A percentile compares a stretch with the other conserved stretches of the same genome.
Evolutionary conservation across 1,140 invertebrate species (phyloP).

Genomic region (Pollicipes pollicipes): DNA sequence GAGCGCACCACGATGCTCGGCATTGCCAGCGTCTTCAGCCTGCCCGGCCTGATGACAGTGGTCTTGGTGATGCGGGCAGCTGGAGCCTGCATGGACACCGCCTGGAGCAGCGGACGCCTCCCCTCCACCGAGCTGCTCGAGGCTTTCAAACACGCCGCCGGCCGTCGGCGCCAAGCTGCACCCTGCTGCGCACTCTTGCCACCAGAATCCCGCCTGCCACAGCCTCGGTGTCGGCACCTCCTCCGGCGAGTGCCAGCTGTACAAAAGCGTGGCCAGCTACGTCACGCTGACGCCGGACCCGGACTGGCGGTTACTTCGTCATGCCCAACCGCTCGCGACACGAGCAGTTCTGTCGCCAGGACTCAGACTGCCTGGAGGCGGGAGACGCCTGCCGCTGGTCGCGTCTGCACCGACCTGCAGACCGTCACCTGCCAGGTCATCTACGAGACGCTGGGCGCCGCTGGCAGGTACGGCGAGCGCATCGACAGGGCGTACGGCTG

Average conservation of each 20-base stretch:
- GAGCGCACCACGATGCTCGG: too few relatives aligned
- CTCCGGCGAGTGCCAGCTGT: neutral
- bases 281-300: neutral
- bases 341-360: neutral
- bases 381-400: neutral
- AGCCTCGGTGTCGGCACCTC: neutral
- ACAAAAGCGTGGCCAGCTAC: neutral
- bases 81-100: too few relatives aligned
- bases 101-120: too few relatives aligned
- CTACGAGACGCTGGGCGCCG: neutral
- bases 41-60: too few relatives aligned
- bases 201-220: neutral
- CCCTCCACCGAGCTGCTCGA: too few relatives aligned
- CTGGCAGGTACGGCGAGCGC: neutral
- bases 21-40: too few relatives aligned
- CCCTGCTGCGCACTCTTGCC: neutral
- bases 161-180: neutral
- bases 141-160: too few relatives aligned
- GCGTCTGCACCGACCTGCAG: neutral
- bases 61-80: too few relatives aligned
- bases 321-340: neutral
- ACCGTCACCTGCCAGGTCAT: neutral
- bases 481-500: neutral
- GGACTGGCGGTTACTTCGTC: neutral
- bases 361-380: neutral